Percentiles rank a stretch among this genome's conserved stretches.
Evolutionary conservation across 2,888 invertebrate species (phyloP).

Genomic region (Luffia ferchaultella): DNA sequence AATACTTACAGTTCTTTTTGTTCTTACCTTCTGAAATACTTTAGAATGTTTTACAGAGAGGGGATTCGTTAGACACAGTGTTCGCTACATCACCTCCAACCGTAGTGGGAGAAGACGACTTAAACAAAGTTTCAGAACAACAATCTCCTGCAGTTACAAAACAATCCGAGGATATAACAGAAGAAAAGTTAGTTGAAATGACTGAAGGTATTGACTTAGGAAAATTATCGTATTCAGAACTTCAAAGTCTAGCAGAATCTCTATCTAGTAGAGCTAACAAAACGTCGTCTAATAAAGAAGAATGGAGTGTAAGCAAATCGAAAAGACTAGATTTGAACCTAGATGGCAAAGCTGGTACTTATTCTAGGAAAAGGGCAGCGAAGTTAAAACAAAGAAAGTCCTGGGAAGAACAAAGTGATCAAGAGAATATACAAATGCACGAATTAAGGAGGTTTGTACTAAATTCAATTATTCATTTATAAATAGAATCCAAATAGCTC

Average conservation of each 20-base stretch:
- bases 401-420: conserved; percentile 77
- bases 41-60: conserved; percentile 69
- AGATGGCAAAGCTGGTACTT: conserved; percentile 56
- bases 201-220: conserved; percentile 49
- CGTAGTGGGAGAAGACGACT: conserved; percentile 34
- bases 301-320: conserved; percentile 48
- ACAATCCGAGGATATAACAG: conserved; percentile 34
- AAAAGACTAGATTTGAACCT: conserved; percentile 50
- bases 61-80: conserved; percentile 73
- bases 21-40: too few relatives aligned
- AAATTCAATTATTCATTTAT: neutral
- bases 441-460: conserved; percentile 64
- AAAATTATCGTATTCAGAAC: conserved; percentile 48
- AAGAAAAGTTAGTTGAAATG: conserved; percentile 46
- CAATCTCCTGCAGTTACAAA: conserved; percentile 16
- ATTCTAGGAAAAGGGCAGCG: conserved; percentile 54
- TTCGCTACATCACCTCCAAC: conserved; percentile 68
- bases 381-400: conserved; percentile 64
- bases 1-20: too few relatives aligned
- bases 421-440: conserved; percentile 73
- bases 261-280: conserved; percentile 41
- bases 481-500: too few relatives aligned
- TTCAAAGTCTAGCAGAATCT: conserved; percentile 52
- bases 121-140: conserved; percentile 19
- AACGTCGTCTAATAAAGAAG: conserved; percentile 54